Conservation (phyloP, 2,888 invertebrate species). For the Oligia latruncula region DNA sequence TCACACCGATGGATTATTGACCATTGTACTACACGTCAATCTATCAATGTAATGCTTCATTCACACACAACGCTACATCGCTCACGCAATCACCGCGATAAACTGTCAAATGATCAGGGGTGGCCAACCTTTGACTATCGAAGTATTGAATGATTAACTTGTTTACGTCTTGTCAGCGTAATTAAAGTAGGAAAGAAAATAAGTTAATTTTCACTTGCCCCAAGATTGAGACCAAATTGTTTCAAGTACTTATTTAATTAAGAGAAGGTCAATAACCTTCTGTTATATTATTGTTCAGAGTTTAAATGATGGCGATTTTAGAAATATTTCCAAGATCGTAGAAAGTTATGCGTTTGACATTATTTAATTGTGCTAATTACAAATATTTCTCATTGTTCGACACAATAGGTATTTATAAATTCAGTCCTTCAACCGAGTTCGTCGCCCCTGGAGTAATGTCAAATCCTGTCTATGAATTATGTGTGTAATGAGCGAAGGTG, state of each 20-base stretch:
- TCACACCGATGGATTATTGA: background rate
- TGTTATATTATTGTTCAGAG: background rate
- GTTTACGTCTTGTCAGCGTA: background rate
- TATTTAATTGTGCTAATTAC: background rate
- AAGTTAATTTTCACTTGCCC: background rate
- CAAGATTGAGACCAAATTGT: background rate
- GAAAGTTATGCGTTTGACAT: background rate
- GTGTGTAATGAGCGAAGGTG: slow-evolving; percentile 13
- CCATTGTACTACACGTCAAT: background rate
- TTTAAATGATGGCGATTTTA: background rate
- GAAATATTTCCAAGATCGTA: background rate
- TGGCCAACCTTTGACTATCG: background rate
- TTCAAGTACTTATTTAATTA: background rate
- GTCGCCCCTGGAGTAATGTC: background rate
- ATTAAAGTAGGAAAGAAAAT: background rate
- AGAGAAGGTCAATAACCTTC: too few relatives aligned
- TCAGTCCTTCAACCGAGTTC: background rate
- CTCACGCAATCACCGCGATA: slow-evolving; percentile 16
- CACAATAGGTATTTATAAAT: background rate
- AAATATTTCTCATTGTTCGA: background rate
- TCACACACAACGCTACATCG: background rate
- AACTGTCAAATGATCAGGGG: background rate
- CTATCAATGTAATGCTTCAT: slow-evolving; percentile 10
- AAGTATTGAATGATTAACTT: background rate
- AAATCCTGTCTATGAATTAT: slow-evolving; percentile 22